Conservation (phyloP, 2,888 invertebrate species). For the Rugalucina vietnamica region DNA sequence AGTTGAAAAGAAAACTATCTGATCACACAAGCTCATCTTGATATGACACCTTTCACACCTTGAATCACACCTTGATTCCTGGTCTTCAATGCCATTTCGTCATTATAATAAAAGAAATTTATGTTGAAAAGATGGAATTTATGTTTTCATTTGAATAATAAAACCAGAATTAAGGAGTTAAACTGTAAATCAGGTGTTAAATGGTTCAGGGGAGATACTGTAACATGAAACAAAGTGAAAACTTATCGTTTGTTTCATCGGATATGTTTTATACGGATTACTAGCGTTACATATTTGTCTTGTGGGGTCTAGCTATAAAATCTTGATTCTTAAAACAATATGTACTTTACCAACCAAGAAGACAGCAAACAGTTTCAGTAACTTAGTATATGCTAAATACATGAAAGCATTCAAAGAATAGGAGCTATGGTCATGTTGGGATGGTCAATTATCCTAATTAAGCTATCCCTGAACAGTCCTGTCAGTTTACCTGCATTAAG, state of each 20-base stretch:
- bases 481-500: too few relatives aligned
- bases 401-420: too few relatives aligned
- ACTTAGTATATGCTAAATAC: too few relatives aligned
- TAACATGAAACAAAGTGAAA: constrained; percentile 1
- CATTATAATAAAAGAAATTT: constrained; percentile 6
- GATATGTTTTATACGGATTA: not conserved
- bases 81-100: not conserved
- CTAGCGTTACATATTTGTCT: not conserved
- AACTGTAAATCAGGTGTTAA: constrained; percentile 5
- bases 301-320: not conserved
- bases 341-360: too few relatives aligned
- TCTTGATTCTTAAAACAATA: too few relatives aligned
- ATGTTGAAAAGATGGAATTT: not conserved
- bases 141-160: not conserved
- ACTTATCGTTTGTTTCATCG: not conserved
- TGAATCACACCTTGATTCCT: not conserved
- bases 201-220: not conserved
- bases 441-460: too few relatives aligned
- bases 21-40: not conserved
- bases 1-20: constrained; percentile 13
- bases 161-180: not conserved
- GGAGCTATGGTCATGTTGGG: too few relatives aligned
- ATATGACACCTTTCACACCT: not conserved
- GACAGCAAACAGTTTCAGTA: too few relatives aligned
- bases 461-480: too few relatives aligned